Evolutionary conservation across 1,140 invertebrate genomes (phyloP), one percentile per base, ranked within the genome.

Genomic region (Aphidius gifuensis): DNA sequence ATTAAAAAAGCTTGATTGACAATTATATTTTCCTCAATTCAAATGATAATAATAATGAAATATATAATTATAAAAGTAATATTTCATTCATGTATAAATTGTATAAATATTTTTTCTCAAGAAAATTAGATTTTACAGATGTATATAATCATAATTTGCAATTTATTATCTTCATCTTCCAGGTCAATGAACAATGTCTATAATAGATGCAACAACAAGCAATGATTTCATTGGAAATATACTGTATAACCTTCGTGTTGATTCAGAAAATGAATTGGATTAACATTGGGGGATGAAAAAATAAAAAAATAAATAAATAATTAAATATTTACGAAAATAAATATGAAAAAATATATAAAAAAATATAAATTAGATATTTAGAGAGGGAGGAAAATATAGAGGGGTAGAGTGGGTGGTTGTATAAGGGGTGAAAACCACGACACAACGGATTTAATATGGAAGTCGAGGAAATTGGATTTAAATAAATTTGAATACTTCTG

Each of bases 401-500:
- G 23, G 23, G 23, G 23, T 32, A 32, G 23, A 60, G 65, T 65
- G 66, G 67, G 68, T 60, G 66, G 61, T 59, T 9, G 54, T 42
- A 54, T 16, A n/a, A 42, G 56, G 54, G 47, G 62, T 58, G 54
- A 58, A 61, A 60, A 62, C 68, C 66, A 68, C 66, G 66, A 71
- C 61, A 71, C 62, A 71, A 68, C 66, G 66, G 69, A 71, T 71
- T 69, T 69, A 71, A 74, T 74, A 75, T 73, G 71, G 70, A 74
- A 74, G 70, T 70, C 71, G 69, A 74, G 72, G 73, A 76, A 76
- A 76, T 76, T 74, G 74, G 74, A 76, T 76, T 76, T 76, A 76
- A 76, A 76, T 76, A 76, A 77, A 78, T 77, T 75, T 77, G 76
- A 80, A 80, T 77, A 76, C 74, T 75, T 77, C 69, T 77, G 73